Evolutionary conservation across 2,888 invertebrate species (phyloP).

Genomic region (Empis stercorea): DNA sequence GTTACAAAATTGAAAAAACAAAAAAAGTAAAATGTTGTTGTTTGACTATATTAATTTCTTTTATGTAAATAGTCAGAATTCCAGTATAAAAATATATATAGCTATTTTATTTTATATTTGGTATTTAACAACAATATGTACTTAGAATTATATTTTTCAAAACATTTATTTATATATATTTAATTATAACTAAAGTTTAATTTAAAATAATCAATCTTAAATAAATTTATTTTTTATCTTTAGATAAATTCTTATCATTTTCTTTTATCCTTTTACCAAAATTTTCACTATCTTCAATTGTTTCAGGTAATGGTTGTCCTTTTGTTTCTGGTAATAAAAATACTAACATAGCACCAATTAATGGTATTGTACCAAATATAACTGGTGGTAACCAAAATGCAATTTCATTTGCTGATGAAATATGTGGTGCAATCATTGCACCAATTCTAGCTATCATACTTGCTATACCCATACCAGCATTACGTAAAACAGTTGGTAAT

Average conservation of each 20-base stretch:
- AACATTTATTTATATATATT: no score
- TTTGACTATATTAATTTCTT: no score
- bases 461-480: slow-evolving; percentile 72
- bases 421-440: slow-evolving; percentile 72
- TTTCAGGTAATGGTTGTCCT: slow-evolving; percentile 53
- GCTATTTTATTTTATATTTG: no score
- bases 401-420: slow-evolving; percentile 37
- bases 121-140: no score
- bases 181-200: no score
- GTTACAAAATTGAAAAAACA: no score
- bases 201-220: no score
- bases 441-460: slow-evolving; percentile 78
- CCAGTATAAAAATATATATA: no score
- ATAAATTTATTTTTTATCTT: no score
- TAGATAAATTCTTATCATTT: background rate
- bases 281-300: slow-evolving; percentile 40
- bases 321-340: slow-evolving; percentile 50
- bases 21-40: no score
- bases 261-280: background rate
- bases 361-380: slow-evolving; percentile 56
- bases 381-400: slow-evolving; percentile 53
- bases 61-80: no score
- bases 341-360: slow-evolving; percentile 54
- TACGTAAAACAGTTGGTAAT: slow-evolving; percentile 79
- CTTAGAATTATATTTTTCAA: no score